Evolutionary conservation across 2,888 invertebrate species (phyloP), one percentile per base, ranked within the genome.

Genomic region (Phorcus lineatus): DNA sequence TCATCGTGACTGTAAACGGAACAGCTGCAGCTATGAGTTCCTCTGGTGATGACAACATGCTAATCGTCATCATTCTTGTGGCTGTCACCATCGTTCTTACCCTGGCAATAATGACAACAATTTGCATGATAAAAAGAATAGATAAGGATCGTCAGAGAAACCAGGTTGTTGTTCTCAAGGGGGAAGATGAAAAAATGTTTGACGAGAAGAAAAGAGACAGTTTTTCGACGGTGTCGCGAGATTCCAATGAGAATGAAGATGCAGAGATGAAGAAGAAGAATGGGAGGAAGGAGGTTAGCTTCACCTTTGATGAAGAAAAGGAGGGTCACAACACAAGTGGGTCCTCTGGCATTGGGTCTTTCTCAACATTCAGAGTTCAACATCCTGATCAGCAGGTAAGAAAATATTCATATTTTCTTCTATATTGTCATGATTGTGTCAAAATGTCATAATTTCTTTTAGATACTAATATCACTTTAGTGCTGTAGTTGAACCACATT

Each of bases 211-310:
- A 78, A 47, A 22, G 67, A 24, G 74, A 74, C 11, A 79, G 79
- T 79, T 74, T 79, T 36, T 74, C 74, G 19, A 74, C 79, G 19
- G 62, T 79, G 55, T 79, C 79, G 16, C 70, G 36, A 13, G 74
- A 79, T 47, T 79, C 79, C 0, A 79, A 79, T 62, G 79, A 79
- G 47, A 79, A 79, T 28, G 89, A 90, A 28, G 85, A 84, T 9
- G 85, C 85, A 52, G 79, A 85, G 19, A 76, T 85, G 47, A 87
- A 86, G 74, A 87, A 86, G 77, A 86, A 86, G 70, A 86, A 87
- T 22, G 85, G 86, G 4, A 88, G 87, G 78, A 90, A 90, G 78
- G 90, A 90, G 85, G 90, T 90, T 54, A 90, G 90, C 81, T 90
- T 90, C 81, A 89, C 90, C 0, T 80, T 90, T 47, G 89, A 88